Base-by-base conservation (phyloP, 1,140 invertebrate species). In the Achroia grisella region DNA sequence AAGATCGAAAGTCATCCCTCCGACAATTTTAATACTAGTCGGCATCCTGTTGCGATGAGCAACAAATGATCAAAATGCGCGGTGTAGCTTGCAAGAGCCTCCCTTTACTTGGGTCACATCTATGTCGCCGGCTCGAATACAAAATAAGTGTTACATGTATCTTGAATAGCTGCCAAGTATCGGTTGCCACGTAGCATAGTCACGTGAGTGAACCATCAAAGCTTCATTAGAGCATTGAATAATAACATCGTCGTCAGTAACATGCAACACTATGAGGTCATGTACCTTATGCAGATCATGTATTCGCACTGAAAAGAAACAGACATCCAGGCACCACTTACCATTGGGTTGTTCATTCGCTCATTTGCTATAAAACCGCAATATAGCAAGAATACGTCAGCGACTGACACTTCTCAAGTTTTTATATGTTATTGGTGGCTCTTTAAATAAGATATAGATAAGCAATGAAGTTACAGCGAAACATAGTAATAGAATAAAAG, bases 401-500 rank as follows among this genome's bases (percentile, higher is more conserved):
- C n/a, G n/a, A n/a, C n/a, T n/a, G n/a, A n/a, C n/a, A n/a, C n/a
- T n/a, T n/a, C n/a, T n/a, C n/a, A n/a, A n/a, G n/a, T n/a, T n/a
- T n/a, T n/a, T n/a, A n/a, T n/a, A n/a, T n/a, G n/a, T n/a, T n/a
- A n/a, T n/a, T n/a, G n/a, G n/a, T n/a, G n/a, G n/a, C n/a, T n/a
- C n/a, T n/a, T 23, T 23, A 23, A 6, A 23, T 23, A 52, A 44
- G 49, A 65, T 67, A 55, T 6, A 62, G 55, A 55, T n/a, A 60
- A 56, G 56, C 28, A 36, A 43, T 57, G 58, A 72, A 79, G 74
- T 72, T 59, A 69, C 75, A 82, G 74, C 78, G 78, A 72, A 65
- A 68, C 71, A 23, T 6, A 58, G 70, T 71, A 75, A 78, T 71
- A 48, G 62, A 59, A 71, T 64, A 73, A 68, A 61, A 48, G 50